Conservation (phyloP, 2,113 vertebrate species). For the rabbit (Oryctolagus cuniculus) region DNA sequence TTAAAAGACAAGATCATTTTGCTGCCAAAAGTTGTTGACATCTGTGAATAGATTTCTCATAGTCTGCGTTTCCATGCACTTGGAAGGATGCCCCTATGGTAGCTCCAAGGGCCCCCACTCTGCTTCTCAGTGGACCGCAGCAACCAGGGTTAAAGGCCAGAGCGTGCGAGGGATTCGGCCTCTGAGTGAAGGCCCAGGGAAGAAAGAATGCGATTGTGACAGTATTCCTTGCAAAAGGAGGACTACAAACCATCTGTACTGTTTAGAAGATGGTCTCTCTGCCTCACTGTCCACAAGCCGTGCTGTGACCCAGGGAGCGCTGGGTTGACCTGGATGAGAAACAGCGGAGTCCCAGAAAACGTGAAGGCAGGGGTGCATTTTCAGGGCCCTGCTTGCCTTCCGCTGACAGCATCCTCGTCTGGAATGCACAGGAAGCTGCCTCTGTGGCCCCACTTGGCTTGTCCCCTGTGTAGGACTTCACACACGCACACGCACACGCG, state of each 20-base stretch:
- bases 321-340: not conserved
- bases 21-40: too few species aligned
- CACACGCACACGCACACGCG: not conserved
- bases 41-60: too few species aligned
- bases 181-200: not conserved
- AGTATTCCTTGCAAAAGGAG: not conserved
- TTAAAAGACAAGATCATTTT: too few species aligned
- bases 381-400: not conserved
- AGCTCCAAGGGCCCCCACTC: too few species aligned
- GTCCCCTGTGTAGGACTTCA: not conserved
- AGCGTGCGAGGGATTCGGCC: not conserved
- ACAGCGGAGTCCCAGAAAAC: not conserved
- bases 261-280: not conserved
- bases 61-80: too few species aligned
- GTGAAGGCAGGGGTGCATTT: rapidly evolving
- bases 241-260: not conserved
- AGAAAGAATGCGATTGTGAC: not conserved
- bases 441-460: not conserved
- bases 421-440: not conserved
- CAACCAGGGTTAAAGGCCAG: not conserved
- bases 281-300: not conserved
- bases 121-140: not conserved
- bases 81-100: not conserved
- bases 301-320: not conserved
- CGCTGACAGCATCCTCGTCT: not conserved